Base-by-base conservation (phyloP, 2,113 vertebrate genomes). In the Eulemur macaco region DNA sequence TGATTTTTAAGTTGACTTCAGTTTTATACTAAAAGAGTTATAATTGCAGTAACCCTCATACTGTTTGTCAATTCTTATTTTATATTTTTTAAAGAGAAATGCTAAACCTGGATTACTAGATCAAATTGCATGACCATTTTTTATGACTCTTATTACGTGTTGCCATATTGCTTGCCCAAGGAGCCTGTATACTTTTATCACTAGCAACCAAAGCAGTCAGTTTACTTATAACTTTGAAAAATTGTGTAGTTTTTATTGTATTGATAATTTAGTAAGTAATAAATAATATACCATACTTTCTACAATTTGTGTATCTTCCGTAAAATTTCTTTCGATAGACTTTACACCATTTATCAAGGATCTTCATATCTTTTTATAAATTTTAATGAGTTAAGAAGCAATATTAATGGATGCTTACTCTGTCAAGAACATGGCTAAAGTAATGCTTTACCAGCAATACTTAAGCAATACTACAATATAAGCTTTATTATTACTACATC, bases 181-280 rank as follows among this genome's bases (percentile, higher is more conserved):
- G 45, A 88, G 1, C 85, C 21, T 85, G 0, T 82, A 39, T 80
- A 8, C 11, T 83, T 91, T 94, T 69, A 42, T 76, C 54, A 80
- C 3, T 58, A 58, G 5, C 31, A 66, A 91, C 45, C 91, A 90
- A 87, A 94, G 82, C 84, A 54, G 6, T 83, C n/a, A 52, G 34
- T 73, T 89, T 83, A 50, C 42, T 85, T 56, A 93, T 52, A 93
- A 81, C 9, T 21, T 77, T 76, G 82, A 96, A 97, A 93, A 93
- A 27, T 37, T 64, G 15, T 94, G 2, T 69, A 37, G 2, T 45
- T 93, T 91, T 92, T 71, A 91, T 82, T 9, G 1, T 58, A 66
- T 58, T 76, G 64, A 84, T 76, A 88, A 76, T 92, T 96, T 78
- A 58, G 2, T 77, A 88, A 82, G 60, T 82, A 50, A 88, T 93